phyloP scores from a whole-genome alignment of 2,888 invertebrate genomes.

The Epicampocera succincta region DNA sequence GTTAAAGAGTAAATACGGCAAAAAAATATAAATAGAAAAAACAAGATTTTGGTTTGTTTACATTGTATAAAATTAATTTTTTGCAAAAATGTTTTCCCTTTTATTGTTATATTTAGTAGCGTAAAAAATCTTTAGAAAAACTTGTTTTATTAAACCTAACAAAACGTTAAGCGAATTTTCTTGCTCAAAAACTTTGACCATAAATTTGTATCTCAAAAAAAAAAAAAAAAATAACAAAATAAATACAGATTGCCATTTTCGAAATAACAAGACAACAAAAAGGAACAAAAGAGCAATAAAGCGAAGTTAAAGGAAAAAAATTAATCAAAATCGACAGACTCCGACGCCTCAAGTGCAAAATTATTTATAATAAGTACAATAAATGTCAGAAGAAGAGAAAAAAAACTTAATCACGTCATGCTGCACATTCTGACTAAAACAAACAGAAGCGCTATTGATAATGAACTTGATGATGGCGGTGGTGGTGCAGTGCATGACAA shows the following conservation, averaged over 20 bases:
- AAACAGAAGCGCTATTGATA: conserved; percentile 52
- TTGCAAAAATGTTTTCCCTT: conserved; percentile 7
- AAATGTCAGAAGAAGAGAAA: background rate
- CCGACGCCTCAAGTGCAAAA: conserved; percentile 45
- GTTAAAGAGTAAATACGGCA: conserved; percentile 37
- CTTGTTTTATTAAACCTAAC: conserved; percentile 33
- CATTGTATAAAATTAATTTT: conserved; percentile 54
- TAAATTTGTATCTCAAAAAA: background rate
- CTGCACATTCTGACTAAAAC: conserved; percentile 14
- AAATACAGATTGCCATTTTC: conserved; percentile 3
- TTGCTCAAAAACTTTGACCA: background rate
- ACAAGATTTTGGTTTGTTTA: conserved; percentile 66
- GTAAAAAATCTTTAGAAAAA: conserved; percentile 22
- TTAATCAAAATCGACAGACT: conserved; percentile 28
- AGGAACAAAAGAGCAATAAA: background rate
- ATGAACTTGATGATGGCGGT: conserved; percentile 59
- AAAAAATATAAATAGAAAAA: conserved; percentile 36
- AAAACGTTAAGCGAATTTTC: background rate
- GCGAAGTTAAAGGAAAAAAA: background rate
- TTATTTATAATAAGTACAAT: conserved; percentile 39
- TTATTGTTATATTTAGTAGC: background rate
- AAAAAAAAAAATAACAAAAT: too few species aligned
- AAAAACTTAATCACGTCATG: conserved; percentile 33
- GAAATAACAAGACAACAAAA: background rate
- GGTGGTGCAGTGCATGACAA: conserved; percentile 22